These are phyloP conservation scores for Cataglyphis cursor DNA, from an alignment of 2,888 invertebrate genomes.

Conservation along the genomic window DNA sequence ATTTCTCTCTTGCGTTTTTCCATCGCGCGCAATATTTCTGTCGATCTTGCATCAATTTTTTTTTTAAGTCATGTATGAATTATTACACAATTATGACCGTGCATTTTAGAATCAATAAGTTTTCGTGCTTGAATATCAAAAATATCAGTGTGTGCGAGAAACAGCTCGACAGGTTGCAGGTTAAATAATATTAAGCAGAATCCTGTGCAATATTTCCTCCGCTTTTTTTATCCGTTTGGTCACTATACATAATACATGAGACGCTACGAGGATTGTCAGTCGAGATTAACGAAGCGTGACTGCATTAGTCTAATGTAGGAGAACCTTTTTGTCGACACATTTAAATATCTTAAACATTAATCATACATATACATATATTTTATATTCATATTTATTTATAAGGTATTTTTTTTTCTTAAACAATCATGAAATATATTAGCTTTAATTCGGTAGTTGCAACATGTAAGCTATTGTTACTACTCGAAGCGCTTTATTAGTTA, in stretches of 20 bases:
- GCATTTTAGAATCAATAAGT: background rate
- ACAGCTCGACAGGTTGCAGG: background rate
- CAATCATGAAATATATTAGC: background rate
- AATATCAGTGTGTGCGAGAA: background rate
- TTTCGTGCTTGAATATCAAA: background rate
- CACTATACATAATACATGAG: slow-evolving; percentile 38
- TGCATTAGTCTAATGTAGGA: slow-evolving; percentile 31
- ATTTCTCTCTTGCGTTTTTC: background rate
- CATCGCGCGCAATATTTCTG: background rate
- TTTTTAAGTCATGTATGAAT: background rate
- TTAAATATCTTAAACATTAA: background rate
- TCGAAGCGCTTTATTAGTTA: background rate
- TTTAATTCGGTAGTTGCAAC: background rate
- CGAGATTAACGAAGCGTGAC: slow-evolving; percentile 36
- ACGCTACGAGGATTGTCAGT: slow-evolving; percentile 2
- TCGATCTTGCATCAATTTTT: too few relatives aligned
- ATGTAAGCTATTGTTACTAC: background rate
- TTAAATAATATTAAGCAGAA: slow-evolving; percentile 19
- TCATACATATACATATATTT: background rate
- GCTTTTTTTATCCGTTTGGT: slow-evolving; percentile 3
- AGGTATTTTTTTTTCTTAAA: background rate
- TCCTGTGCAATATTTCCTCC: slow-evolving; percentile 25
- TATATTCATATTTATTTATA: background rate
- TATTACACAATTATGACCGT: background rate
- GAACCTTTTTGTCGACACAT: background rate